Conservation (phyloP, 2,113 vertebrate genomes). For the Agelaius tricolor region DNA sequence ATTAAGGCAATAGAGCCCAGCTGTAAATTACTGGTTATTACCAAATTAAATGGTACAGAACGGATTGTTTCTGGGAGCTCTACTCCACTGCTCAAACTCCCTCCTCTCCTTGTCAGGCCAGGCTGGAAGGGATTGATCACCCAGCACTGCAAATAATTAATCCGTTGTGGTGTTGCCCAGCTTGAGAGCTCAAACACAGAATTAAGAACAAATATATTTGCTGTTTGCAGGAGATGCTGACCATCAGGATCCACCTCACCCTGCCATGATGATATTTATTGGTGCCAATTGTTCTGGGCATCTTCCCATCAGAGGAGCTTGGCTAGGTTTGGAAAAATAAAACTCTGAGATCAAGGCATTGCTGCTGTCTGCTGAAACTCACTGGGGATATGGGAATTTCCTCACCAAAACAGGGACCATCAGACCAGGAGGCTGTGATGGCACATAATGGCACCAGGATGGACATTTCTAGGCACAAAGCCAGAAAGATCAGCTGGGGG, state of each 20-base stretch:
- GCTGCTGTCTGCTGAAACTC: neutral
- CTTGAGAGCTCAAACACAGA: neutral
- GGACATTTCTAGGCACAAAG: neutral
- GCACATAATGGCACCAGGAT: neutral
- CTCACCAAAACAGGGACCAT: neutral
- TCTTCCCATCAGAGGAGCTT: neutral
- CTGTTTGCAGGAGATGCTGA: neutral
- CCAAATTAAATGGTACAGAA: constrained; percentile 54
- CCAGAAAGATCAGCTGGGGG: neutral
- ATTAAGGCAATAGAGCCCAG: constrained; percentile 3
- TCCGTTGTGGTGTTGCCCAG: neutral
- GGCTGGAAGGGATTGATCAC: neutral
- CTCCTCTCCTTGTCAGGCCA: neutral
- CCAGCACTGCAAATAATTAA: neutral
- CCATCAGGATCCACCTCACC: neutral
- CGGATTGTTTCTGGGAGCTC: constrained; percentile 17
- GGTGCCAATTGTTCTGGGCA: neutral
- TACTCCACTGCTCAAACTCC: neutral
- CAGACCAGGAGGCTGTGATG: neutral
- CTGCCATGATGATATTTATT: neutral
- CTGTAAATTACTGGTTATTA: constrained; percentile 56
- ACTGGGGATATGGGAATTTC: neutral
- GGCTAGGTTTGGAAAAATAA: neutral
- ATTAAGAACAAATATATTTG: neutral
- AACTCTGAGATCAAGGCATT: neutral